Evolutionary conservation across 2,113 vertebrate genomes (phyloP).

Genomic region (Phodopus roborovskii): DNA sequence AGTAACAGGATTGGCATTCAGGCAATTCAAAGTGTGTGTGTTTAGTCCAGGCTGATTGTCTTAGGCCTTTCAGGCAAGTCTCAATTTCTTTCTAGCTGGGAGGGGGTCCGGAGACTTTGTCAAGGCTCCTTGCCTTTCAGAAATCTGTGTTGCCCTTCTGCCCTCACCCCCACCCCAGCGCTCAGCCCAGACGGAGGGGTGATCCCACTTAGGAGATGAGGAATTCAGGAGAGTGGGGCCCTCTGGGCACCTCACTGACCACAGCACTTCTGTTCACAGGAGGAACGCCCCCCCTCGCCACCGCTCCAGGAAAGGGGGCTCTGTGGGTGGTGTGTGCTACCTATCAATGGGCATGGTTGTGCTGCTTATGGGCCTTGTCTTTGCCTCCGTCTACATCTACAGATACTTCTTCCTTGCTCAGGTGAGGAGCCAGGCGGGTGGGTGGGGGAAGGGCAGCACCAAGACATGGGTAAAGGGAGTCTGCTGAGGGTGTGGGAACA

Average conservation of each 20-base stretch:
- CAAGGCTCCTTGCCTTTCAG: not conserved
- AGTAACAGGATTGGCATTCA: not conserved
- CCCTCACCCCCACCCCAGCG: not conserved
- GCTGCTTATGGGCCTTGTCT: slow-evolving; percentile 93
- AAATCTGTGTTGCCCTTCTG: not conserved
- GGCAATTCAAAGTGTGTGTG: not conserved
- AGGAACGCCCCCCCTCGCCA: slow-evolving; percentile 86
- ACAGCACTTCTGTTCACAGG: slow-evolving; percentile 55
- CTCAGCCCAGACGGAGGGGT: not conserved
- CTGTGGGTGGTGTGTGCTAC: slow-evolving; percentile 92
- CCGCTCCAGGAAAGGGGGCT: slow-evolving; percentile 84
- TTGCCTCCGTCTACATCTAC: slow-evolving; percentile 96
- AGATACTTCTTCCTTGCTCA: slow-evolving; percentile 95
- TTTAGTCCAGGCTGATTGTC: not conserved
- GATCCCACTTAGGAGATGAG: not conserved
- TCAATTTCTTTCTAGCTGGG: not conserved
- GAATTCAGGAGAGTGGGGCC: not conserved
- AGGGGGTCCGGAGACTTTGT: not conserved
- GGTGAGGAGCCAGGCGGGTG: slow-evolving; percentile 82
- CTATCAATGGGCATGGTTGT: slow-evolving; percentile 92
- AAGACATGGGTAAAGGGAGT: too few relatives aligned
- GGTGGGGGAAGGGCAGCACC: not conserved
- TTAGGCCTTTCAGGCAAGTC: not conserved
- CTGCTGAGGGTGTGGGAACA: too few relatives aligned
- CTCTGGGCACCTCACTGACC: not conserved